Base-by-base conservation (phyloP, 2,797 vertebrate genomes). In the Rhinophrynus dorsalis region DNA sequence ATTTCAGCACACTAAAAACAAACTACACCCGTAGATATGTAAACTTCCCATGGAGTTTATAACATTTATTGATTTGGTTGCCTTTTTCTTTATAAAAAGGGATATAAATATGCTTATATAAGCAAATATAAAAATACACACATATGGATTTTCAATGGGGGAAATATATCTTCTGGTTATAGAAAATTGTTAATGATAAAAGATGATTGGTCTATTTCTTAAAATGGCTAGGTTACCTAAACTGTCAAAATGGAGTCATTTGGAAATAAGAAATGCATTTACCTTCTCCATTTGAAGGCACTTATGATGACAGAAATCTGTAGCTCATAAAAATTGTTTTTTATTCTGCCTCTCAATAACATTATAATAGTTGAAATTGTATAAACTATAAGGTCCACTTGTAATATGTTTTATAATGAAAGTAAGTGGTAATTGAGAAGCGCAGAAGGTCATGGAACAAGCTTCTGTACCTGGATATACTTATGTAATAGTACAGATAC, bases 171-270 rank as follows among this genome's bases (percentile, higher is more conserved):
- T n/a, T n/a, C n/a, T n/a, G n/a, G n/a, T n/a, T n/a, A n/a, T n/a
- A n/a, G n/a, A 30, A 76, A 76, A 75, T 3, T 59, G 74, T 21
- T 74, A 77, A 44, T 69, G 57, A 67, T 68, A 64, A 67, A 72
- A 42, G 76, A 30, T 40, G 51, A 67, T 47, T 62, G 44, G 15
- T 20, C 45, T 61, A 65, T 57, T 72, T 72, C 26, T 56, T 47
- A 67, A 80, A 78, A 79, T 79, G 57, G 68, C 38, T 68, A 77
- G 70, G 75, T 70, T 71, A 69, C 74, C 68, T 38, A 27, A 76
- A 72, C 50, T 64, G 75, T 69, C 27, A 58, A 74, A 47, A 77
- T 68, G 52, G 24, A 61, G 75, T 56, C 62, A 47, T 75, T 79
- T 69, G 65, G 29, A 78, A 72, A 29, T 48, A 76, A 74, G 45